A percentile compares a stretch with the other conserved stretches of the same genome.
Evolutionary conservation across 1,140 invertebrate species (phyloP).

Genomic region (Neodiprion fabricii): DNA sequence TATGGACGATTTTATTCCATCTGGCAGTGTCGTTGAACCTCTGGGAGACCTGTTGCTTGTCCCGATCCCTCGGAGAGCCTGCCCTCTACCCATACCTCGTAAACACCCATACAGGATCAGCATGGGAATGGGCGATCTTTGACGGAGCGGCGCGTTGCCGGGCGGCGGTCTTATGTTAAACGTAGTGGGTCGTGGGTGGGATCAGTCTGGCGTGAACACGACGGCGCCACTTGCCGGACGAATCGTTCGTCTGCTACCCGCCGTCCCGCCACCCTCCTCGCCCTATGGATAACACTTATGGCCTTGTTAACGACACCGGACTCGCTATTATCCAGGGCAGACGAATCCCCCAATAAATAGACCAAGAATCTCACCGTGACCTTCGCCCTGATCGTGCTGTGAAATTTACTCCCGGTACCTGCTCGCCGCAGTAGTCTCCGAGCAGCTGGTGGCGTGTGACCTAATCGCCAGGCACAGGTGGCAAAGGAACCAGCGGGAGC

Average conservation of each 20-base stretch:
- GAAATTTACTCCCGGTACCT: too few species aligned
- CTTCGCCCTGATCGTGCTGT: too few species aligned
- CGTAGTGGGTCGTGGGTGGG: slow-evolving; percentile 34
- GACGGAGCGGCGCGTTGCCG: background rate
- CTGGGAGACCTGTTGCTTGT: background rate
- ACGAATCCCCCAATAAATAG: too few species aligned
- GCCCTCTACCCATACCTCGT: background rate
- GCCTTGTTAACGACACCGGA: too few species aligned
- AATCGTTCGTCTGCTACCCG: slow-evolving; percentile 16
- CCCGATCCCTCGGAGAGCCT: too few species aligned
- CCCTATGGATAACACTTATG: too few species aligned
- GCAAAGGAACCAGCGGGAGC: too few species aligned
- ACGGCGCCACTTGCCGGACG: slow-evolving; percentile 50
- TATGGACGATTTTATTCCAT: background rate
- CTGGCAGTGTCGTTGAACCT: background rate
- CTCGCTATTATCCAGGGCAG: too few species aligned
- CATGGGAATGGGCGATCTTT: slow-evolving; percentile 17
- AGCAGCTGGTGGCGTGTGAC: too few species aligned
- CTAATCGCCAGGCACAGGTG: too few species aligned
- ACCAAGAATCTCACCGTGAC: too few species aligned
- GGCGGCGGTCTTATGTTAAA: slow-evolving; percentile 47
- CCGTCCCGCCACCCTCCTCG: background rate
- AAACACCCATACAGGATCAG: slow-evolving; percentile 15
- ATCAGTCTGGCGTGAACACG: slow-evolving; percentile 24
- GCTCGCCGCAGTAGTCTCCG: too few species aligned